Percentiles rank a stretch among this genome's conserved stretches.
These are phyloP conservation scores for Sarcophilus harrisii DNA, from an alignment of 2,797 vertebrate genomes.

Conservation along the genomic window DNA sequence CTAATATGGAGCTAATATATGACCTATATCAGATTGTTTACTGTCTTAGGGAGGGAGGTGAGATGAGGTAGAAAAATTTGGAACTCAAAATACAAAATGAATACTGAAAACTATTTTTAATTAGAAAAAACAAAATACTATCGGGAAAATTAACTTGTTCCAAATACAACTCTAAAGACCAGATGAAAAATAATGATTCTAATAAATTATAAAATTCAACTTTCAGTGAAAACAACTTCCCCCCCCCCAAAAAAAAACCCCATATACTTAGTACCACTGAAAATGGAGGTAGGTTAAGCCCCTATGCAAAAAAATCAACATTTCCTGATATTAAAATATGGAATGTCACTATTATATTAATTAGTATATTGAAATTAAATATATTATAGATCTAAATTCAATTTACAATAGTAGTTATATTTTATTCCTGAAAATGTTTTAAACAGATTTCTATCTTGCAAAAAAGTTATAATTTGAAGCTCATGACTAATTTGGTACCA, in stretches of 20 bases:
- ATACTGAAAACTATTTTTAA: too few species aligned
- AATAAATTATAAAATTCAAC: conserved; percentile 28
- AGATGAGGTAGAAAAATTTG: too few species aligned
- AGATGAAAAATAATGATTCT: conserved; percentile 24
- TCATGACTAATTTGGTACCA: conserved; percentile 25
- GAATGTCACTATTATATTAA: conserved; percentile 15
- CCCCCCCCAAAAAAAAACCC: not conserved
- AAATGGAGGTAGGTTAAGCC: conserved; percentile 19
- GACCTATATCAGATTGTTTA: too few species aligned
- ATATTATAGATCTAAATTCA: conserved; percentile 45
- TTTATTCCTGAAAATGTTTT: conserved; percentile 35
- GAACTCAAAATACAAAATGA: too few species aligned
- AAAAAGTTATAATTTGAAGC: conserved; percentile 42
- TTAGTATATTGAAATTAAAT: conserved; percentile 4
- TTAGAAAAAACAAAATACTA: too few species aligned
- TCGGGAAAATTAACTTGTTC: not conserved
- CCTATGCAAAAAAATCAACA: not conserved
- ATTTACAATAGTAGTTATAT: not conserved
- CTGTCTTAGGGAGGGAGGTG: too few species aligned
- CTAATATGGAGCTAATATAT: too few species aligned
- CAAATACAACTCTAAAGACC: conserved; percentile 40
- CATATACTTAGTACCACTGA: conserved; percentile 19
- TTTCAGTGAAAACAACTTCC: not conserved
- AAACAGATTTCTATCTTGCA: not conserved
- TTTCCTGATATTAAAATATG: conserved; percentile 15